phyloP scores from a whole-genome alignment of 2,797 vertebrate species.

The Morelia viridis region DNA sequence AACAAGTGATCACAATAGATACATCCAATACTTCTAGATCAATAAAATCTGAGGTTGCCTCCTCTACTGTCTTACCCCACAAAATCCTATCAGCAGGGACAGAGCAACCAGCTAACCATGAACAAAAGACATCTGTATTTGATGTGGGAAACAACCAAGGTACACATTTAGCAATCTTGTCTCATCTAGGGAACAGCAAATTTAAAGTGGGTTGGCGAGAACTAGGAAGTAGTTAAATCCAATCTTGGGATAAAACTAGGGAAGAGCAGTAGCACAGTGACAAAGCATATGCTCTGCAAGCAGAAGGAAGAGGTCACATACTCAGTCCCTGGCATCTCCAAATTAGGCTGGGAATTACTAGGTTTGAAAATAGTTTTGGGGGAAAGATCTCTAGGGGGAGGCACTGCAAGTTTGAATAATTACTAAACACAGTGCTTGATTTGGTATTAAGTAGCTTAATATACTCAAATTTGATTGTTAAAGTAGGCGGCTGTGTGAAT shows the following conservation, averaged over 20 bases:
- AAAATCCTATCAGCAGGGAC: neutral
- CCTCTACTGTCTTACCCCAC: neutral
- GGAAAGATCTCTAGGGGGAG: neutral
- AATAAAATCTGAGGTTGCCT: conserved; percentile 5
- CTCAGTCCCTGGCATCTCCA: neutral
- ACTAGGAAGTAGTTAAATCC: neutral
- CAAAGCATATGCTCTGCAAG: neutral
- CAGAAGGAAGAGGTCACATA: neutral
- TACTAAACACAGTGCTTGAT: neutral
- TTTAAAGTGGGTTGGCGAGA: neutral
- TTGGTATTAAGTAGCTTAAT: neutral
- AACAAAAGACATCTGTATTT: conserved; percentile 53
- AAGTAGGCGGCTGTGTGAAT: neutral
- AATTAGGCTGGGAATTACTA: neutral
- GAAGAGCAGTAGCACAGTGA: neutral
- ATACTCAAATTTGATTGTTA: neutral
- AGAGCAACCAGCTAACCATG: conserved; percentile 28
- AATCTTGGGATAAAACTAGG: neutral
- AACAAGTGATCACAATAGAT: neutral
- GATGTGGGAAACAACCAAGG: conserved; percentile 64
- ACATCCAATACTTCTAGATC: neutral
- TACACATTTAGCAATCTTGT: conserved; percentile 48
- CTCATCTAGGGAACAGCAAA: neutral
- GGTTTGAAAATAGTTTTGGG: neutral
- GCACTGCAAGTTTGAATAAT: neutral